phyloP scores from a whole-genome alignment of 2,113 vertebrate genomes.

The Callipepla squamata region DNA sequence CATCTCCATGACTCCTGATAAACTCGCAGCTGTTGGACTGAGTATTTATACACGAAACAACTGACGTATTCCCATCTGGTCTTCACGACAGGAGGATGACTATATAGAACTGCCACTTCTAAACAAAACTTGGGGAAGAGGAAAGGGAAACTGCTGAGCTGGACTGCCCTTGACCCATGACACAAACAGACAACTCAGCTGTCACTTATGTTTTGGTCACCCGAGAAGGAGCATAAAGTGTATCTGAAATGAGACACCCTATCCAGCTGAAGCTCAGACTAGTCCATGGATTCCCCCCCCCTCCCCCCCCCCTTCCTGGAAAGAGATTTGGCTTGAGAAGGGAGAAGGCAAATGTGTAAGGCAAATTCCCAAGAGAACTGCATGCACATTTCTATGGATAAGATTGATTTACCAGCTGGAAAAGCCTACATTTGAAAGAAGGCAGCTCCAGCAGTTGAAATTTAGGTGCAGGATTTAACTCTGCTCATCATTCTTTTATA shows the following conservation, averaged over 20 bases:
- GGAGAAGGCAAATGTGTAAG: conserved; percentile 9
- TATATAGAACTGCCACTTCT: conserved; percentile 35
- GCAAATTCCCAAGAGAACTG: conserved; percentile 32
- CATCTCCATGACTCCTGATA: conserved; percentile 8
- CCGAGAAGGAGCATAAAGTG: conserved; percentile 45
- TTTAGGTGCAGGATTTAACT: background rate
- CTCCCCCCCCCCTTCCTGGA: background rate
- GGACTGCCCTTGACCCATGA: conserved; percentile 50
- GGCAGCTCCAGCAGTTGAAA: background rate
- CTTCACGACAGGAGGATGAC: conserved; percentile 40
- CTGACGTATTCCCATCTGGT: conserved; percentile 45
- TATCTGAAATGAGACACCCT: conserved; percentile 50
- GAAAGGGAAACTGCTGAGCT: conserved; percentile 63
- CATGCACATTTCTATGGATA: conserved; percentile 25
- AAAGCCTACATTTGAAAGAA: conserved; percentile 30
- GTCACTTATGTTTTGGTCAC: conserved; percentile 49
- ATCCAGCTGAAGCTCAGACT: conserved; percentile 43
- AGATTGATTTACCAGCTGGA: conserved; percentile 47
- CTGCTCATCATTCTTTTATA: background rate
- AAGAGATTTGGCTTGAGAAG: conserved; percentile 34
- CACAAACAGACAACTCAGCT: conserved; percentile 58
- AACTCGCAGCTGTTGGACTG: conserved; percentile 43
- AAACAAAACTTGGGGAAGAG: conserved; percentile 57
- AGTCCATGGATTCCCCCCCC: background rate
- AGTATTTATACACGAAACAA: conserved; percentile 60